A percentile compares a stretch with the other conserved stretches of the same genome.
Conservation (phyloP, 2,113 vertebrate genomes). For the Takifugu bimaculatus region DNA sequence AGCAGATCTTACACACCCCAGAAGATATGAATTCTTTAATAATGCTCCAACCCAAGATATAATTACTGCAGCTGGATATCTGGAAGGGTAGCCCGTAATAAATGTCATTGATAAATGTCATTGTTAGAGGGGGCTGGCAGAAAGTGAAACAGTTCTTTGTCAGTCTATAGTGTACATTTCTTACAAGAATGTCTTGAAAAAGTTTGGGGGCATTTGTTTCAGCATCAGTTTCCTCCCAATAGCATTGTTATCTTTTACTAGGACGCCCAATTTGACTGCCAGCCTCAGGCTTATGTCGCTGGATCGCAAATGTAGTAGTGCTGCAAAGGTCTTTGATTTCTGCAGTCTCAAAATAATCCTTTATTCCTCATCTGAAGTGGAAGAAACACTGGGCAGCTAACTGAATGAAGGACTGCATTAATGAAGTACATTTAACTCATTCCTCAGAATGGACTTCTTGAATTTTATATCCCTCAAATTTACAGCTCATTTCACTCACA, state of each 20-base stretch:
- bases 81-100: not conserved
- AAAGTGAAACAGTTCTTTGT: not conserved
- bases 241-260: not conserved
- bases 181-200: slow-evolving; percentile 30
- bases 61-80: not conserved
- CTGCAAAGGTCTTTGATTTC: not conserved
- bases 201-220: not conserved
- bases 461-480: slow-evolving; percentile 4
- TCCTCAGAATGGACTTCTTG: slow-evolving; percentile 26
- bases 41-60: not conserved
- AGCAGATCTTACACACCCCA: not conserved
- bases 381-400: slow-evolving; percentile 33
- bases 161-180: slow-evolving; percentile 12
- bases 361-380: slow-evolving; percentile 3
- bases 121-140: not conserved
- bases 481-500: slow-evolving; percentile 1
- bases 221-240: not conserved
- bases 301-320: not conserved
- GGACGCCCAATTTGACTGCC: not conserved
- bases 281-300: not conserved
- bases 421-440: slow-evolving; percentile 14
- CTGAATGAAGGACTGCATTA: slow-evolving; percentile 37
- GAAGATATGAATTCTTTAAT: not conserved
- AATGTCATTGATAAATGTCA: not conserved
- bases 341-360: slow-evolving; percentile 7